Percentiles rank a stretch among this genome's conserved stretches.
These are phyloP conservation scores for Galagoides demidoff DNA, from an alignment of 2,797 vertebrate species.

Conservation along the genomic window DNA sequence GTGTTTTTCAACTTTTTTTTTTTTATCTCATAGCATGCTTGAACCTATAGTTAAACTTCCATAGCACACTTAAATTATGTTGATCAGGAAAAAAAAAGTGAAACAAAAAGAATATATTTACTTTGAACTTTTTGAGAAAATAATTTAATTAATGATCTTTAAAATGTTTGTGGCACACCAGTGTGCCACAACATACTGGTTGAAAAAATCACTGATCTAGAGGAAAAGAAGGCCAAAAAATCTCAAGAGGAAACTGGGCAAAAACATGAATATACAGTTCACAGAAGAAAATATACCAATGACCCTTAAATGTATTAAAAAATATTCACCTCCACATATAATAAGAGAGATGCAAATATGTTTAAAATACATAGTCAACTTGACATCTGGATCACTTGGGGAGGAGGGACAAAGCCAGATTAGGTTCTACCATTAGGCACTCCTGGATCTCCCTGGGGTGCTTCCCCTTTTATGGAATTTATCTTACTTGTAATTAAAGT, in stretches of 20 bases:
- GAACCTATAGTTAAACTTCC: too few relatives aligned
- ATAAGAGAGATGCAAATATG: background rate
- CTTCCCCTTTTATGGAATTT: background rate
- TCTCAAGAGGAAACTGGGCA: background rate
- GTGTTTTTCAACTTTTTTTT: too few relatives aligned
- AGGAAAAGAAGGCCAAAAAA: background rate
- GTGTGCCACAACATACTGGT: too few relatives aligned
- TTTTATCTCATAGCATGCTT: too few relatives aligned
- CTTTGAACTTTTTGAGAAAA: too few relatives aligned
- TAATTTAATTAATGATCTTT: too few relatives aligned
- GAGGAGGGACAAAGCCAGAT: background rate
- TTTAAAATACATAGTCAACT: background rate
- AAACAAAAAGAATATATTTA: too few relatives aligned
- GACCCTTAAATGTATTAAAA: conserved; percentile 6
- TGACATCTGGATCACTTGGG: background rate
- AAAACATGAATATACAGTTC: background rate
- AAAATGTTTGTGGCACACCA: too few relatives aligned
- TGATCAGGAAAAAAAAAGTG: too few relatives aligned
- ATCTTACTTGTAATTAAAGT: background rate
- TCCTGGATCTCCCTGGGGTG: background rate
- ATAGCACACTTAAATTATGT: too few relatives aligned
- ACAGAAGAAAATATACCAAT: conserved; percentile 36
- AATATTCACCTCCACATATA: background rate
- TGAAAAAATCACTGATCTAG: too few relatives aligned
- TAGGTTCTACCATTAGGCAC: background rate